phyloP scores from a whole-genome alignment of 2,888 invertebrate species.

The Loripinus fragilis region DNA sequence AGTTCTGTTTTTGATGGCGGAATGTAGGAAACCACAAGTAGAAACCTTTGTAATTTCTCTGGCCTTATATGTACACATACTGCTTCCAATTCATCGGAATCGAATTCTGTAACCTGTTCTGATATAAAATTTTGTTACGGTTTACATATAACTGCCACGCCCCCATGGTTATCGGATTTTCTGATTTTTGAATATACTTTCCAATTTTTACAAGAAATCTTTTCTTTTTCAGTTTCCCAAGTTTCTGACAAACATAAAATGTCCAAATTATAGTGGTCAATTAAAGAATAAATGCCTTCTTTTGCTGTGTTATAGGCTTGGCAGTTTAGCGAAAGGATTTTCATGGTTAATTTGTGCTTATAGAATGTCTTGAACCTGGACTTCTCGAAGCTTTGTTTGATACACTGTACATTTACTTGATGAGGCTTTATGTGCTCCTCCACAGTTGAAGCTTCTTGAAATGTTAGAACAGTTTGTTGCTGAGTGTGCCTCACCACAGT shows the following conservation, averaged over 20 bases:
- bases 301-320: not conserved
- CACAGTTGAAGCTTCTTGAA: not conserved
- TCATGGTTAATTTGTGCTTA: not conserved
- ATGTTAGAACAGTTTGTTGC: not conserved
- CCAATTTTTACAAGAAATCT: not conserved
- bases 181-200: not conserved
- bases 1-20: too few relatives aligned
- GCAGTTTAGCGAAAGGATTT: not conserved
- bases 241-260: too few relatives aligned
- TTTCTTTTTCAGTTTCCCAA: not conserved
- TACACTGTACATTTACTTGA: too few relatives aligned
- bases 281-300: not conserved
- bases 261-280: not conserved
- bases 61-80: too few relatives aligned
- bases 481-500: not conserved
- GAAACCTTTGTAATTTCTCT: too few relatives aligned
- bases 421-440: not conserved
- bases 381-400: not conserved
- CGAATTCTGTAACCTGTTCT: too few relatives aligned
- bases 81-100: too few relatives aligned
- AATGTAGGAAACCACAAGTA: too few relatives aligned
- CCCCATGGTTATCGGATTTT: too few relatives aligned
- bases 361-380: not conserved
- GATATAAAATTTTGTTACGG: too few relatives aligned
- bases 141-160: too few relatives aligned